Percentiles rank a stretch among this genome's conserved stretches.
Conservation (phyloP, 2,888 invertebrate species). For the Pherbina coryleti region DNA sequence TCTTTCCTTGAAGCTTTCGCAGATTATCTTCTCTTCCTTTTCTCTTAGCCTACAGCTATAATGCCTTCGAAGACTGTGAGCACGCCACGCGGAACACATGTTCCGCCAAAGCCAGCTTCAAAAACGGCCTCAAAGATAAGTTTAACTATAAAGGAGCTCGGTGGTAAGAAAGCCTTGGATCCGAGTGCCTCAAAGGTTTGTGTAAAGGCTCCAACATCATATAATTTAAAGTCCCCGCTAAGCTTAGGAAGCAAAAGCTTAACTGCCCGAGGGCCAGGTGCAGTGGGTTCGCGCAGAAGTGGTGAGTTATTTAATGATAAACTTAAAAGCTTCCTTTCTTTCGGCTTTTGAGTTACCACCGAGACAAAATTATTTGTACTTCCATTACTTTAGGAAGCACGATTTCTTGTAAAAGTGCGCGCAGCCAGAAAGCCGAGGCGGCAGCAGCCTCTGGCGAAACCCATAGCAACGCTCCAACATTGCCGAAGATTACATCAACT, state of each 20-base stretch:
- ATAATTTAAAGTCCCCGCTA: conserved; percentile 20
- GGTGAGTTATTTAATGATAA: conserved; percentile 19
- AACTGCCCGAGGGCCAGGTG: not conserved
- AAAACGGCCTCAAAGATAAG: conserved; percentile 41
- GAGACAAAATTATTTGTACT: not conserved
- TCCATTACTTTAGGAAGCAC: conserved; percentile 38
- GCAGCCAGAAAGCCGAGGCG: conserved; percentile 12
- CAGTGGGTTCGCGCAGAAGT: conserved; percentile 36
- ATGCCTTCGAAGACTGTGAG: not conserved
- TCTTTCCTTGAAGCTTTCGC: not conserved
- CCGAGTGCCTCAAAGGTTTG: conserved; percentile 31
- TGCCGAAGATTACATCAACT: conserved; percentile 43
- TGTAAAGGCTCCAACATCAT: conserved; percentile 32
- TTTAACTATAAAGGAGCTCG: conserved; percentile 38
- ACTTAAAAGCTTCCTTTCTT: not conserved
- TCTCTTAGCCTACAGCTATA: conserved; percentile 25
- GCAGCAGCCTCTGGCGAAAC: conserved; percentile 3
- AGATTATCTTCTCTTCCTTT: not conserved
- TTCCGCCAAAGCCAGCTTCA: conserved; percentile 21
- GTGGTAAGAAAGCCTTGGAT: conserved; percentile 39
- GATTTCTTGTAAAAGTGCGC: conserved; percentile 40
- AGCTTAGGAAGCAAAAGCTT: not conserved
- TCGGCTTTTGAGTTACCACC: not conserved
- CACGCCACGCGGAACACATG: conserved; percentile 27
- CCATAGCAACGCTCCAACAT: not conserved